Evolutionary conservation across 2,888 invertebrate genomes (phyloP).

Genomic region (Phyllotreta cruciferae): DNA sequence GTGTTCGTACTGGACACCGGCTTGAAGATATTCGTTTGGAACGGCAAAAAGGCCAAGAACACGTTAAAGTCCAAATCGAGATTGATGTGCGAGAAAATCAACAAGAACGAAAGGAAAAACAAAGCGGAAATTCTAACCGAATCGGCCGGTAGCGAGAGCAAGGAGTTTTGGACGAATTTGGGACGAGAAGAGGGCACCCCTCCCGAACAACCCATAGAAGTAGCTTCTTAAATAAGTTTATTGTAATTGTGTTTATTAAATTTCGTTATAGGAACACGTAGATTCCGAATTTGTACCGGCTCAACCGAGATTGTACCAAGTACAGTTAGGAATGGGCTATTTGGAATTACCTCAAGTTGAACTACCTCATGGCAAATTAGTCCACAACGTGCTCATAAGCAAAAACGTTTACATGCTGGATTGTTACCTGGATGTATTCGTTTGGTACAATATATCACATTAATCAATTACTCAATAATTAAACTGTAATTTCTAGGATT

Average conservation of each 20-base stretch:
- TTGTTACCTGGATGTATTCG: conserved; percentile 91
- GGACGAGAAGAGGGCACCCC: conserved; percentile 65
- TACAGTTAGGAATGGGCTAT: conserved; percentile 98
- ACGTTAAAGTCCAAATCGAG: conserved; percentile 88
- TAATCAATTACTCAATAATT: conserved; percentile 9
- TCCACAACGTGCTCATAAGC: conserved; percentile 80
- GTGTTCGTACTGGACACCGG: conserved; percentile 93
- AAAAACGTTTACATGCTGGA: conserved; percentile 97
- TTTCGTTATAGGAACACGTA: conserved; percentile 72
- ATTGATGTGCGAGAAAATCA: conserved; percentile 96
- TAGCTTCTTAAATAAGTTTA: conserved; percentile 46
- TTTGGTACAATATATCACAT: conserved; percentile 76
- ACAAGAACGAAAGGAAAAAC: conserved; percentile 97
- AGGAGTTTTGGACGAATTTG: conserved; percentile 83
- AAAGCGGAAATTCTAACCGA: conserved; percentile 89
- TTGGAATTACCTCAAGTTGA: conserved; percentile 95
- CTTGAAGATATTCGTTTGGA: conserved; percentile 88
- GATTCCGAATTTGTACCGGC: conserved; percentile 70
- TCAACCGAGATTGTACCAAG: conserved; percentile 85
- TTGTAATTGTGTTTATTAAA: conserved; percentile 13
- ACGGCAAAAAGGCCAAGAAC: conserved; percentile 85
- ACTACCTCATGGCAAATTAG: conserved; percentile 76
- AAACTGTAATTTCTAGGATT: conserved; percentile 69
- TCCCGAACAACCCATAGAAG: conserved; percentile 60
- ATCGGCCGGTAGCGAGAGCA: conserved; percentile 80